phyloP scores from a whole-genome alignment of 2,797 vertebrate genomes.

The Phoxinus dragarum region DNA sequence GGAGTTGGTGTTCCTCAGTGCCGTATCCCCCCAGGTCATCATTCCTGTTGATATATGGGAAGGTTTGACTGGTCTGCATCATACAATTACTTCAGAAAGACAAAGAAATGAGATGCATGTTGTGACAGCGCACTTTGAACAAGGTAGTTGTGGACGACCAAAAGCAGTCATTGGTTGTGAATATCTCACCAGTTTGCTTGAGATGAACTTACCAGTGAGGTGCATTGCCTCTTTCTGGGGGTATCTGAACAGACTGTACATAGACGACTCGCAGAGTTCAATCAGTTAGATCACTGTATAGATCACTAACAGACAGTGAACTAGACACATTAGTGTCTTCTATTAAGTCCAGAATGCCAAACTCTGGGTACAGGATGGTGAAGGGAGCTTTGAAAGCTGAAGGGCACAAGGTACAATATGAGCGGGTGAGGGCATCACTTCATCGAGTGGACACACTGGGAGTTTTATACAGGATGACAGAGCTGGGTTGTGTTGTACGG shows the following conservation, averaged over 20 bases:
- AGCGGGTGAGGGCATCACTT: conserved; percentile 20
- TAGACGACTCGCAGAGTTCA: conserved; percentile 14
- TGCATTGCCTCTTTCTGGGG: neutral
- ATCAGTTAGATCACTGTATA: neutral
- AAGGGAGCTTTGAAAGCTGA: conserved; percentile 19
- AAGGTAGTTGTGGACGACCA: neutral
- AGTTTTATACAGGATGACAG: conserved; percentile 11
- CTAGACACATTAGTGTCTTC: conserved; percentile 18
- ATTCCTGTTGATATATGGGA: conserved; percentile 6
- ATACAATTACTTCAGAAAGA: neutral
- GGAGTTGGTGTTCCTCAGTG: conserved; percentile 2
- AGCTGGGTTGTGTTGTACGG: neutral
- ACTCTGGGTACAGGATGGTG: conserved; percentile 20
- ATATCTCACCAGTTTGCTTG: neutral
- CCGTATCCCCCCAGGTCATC: conserved; percentile 1
- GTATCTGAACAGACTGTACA: conserved; percentile 35
- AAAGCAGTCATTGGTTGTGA: neutral
- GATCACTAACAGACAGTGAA: conserved; percentile 2
- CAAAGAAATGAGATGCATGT: neutral
- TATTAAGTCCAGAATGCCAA: neutral
- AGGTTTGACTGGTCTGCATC: neutral
- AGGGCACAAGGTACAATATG: conserved; percentile 24
- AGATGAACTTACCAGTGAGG: conserved; percentile 14
- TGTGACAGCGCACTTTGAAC: neutral
- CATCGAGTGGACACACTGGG: conserved; percentile 32